phyloP scores from a whole-genome alignment of 1,140 invertebrate species.

The Achatina immaculata region DNA sequence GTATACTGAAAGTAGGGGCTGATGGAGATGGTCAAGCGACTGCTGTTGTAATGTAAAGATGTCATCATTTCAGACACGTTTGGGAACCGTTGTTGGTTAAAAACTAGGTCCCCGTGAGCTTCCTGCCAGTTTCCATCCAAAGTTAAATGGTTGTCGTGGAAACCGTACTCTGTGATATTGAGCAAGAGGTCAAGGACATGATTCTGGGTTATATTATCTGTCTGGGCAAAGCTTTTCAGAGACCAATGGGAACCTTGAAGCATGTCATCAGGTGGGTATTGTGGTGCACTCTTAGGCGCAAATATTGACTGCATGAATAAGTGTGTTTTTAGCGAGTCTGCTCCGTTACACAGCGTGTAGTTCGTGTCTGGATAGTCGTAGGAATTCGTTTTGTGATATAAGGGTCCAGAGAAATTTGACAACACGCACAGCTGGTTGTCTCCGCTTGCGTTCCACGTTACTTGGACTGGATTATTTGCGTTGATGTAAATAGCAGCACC shows the following conservation, averaged over 20 bases:
- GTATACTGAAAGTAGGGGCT: constrained; percentile 28
- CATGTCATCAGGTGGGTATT: constrained; percentile 37
- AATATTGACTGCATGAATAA: constrained; percentile 47
- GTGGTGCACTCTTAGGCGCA: constrained; percentile 10
- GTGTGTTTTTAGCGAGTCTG: constrained; percentile 48
- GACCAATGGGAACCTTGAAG: constrained; percentile 53
- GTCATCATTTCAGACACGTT: constrained; percentile 76
- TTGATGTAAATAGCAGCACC: constrained; percentile 60
- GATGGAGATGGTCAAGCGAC: neutral
- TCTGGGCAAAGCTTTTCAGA: constrained; percentile 36
- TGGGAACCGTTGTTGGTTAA: constrained; percentile 81
- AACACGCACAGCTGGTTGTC: constrained; percentile 50
- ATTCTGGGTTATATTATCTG: constrained; percentile 36
- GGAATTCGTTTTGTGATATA: constrained; percentile 42
- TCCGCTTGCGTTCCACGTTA: constrained; percentile 55
- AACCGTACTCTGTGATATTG: constrained; percentile 73
- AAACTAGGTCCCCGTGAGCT: constrained; percentile 85
- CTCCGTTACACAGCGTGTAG: constrained; percentile 62
- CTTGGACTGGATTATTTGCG: constrained; percentile 57
- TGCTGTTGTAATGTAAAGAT: constrained; percentile 76
- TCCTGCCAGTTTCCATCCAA: constrained; percentile 92
- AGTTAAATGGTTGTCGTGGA: constrained; percentile 80
- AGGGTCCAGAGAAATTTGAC: constrained; percentile 51
- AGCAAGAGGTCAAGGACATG: constrained; percentile 39
- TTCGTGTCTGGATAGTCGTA: constrained; percentile 42